Evolutionary conservation across 2,888 invertebrate species (phyloP), one percentile per base, ranked within the genome.

Genomic region (Noctua pronuba): DNA sequence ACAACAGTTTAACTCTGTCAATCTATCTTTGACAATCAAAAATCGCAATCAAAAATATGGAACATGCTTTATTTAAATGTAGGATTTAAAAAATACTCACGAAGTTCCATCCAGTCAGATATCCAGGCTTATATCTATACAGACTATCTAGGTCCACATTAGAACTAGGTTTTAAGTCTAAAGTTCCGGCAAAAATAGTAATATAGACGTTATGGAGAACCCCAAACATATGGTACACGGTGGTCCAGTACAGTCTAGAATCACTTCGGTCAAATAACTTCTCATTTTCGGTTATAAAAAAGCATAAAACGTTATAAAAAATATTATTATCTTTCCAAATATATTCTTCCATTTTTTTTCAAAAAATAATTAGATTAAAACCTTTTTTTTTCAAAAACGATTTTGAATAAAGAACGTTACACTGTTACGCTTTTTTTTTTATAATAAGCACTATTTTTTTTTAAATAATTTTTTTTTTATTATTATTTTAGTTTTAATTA

Each of bases 61-160:
- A 16, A 35, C 4, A 62, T 18, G 60, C 31, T 21, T 7, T 31
- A 21, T 3, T 16, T 62, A 16, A 28, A 58, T 7, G 2, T 28
- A 35, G 21, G 31, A 35, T 8, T n/a, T 28, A 28, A 41, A 6
- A 24, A 73, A 67, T 91, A 96, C 96, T 96, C 68, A 96, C 96
- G 85, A 95, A 94, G 90, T 94, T 95, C 96, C 96, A 96, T 18
- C 95, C 95, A 28, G 95, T 96, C 0, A 96, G 75, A 60, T 92
- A 95, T 3, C 90, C 95, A 16, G 84, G 73, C 2, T 92, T 86
- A 65, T 79, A 95, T 7, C 87, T 91, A 13, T 92, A 92, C 6
- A 96, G 58, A n/a, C 90, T 91, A n/a, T 85, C 88, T 8, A 96
- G 82, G 16, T 94, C 89, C 0, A 85, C 62, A 2, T 89, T 74